A percentile compares a stretch with the other conserved stretches of the same genome.
These are phyloP conservation scores for Lagria hirta DNA, from an alignment of 2,888 invertebrate species.

Conservation along the genomic window DNA sequence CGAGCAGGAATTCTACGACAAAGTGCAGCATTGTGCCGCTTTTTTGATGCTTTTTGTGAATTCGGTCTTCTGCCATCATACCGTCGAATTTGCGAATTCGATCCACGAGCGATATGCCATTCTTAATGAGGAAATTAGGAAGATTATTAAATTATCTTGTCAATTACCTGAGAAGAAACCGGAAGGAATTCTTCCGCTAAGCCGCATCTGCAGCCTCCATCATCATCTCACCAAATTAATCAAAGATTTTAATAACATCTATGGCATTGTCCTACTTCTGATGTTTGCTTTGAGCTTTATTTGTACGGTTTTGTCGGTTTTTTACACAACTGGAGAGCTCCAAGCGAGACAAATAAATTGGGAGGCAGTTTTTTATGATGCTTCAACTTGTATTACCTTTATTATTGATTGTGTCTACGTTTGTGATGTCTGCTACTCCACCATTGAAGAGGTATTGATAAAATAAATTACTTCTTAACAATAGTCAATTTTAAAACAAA, in stretches of 20 bases:
- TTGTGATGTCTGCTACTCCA: slow-evolving; percentile 2
- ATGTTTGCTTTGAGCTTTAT: slow-evolving; percentile 6
- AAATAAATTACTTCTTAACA: no score
- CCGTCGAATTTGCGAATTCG: no score
- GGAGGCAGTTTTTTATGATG: background rate
- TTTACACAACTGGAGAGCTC: slow-evolving; percentile 11
- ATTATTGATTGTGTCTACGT: background rate
- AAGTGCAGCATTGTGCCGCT: no score
- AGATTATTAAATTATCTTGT: no score
- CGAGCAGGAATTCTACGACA: no score
- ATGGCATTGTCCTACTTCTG: slow-evolving; percentile 2
- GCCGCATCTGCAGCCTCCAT: slow-evolving; percentile 5
- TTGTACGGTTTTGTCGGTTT: slow-evolving; percentile 32
- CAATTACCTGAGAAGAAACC: no score
- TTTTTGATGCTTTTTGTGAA: no score
- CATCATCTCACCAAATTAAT: slow-evolving; percentile 4
- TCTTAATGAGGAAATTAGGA: no score
- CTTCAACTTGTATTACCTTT: background rate
- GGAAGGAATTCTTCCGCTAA: no score
- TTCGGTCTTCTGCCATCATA: no score
- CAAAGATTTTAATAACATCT: slow-evolving; percentile 7
- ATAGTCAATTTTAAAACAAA: no score
- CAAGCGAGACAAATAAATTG: background rate
- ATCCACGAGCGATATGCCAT: no score
- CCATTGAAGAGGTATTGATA: slow-evolving; percentile 7